Evolutionary conservation across 2,888 invertebrate species (phyloP), one percentile per base, ranked within the genome.

Genomic region (Hydriomena furcata): DNA sequence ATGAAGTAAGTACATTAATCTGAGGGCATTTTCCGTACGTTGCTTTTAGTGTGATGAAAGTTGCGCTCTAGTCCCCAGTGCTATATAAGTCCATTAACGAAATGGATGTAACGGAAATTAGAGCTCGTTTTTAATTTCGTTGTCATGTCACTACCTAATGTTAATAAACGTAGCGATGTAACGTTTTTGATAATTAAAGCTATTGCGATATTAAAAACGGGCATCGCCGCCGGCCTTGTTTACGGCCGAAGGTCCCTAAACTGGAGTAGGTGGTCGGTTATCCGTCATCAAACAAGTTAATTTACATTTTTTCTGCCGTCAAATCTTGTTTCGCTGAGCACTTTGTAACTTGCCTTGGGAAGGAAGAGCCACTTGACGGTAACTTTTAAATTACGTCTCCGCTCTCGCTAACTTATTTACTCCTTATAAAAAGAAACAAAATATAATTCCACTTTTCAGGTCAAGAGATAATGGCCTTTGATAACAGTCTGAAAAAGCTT

Each of bases 11-110:
- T 83, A 77, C 86, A 87, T 84, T 87, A 88, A 84, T 87, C 81
- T 81, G 78, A 75, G 76, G 82, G 80, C 73, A 83, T 86, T 83
- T 84, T 79, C 81, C 76, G 82, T 84, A 82, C 79, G 82, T 75
- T 79, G 87, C 86, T 88, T 89, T 87, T 86, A 87, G 86, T 85
- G 76, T 86, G 85, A 87, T 87, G 86, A 87, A 88, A 86, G 84
- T 88, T 79, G 75, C 74, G 72, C 74, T 60, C 71, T 72, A 80
- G 79, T 83, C 87, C 87, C 87, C 73, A 62, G 87, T 80, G 87
- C 79, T 81, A 70, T 79, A 82, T 83, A 83, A 83, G 82, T 84
- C 86, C 89, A 87, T 88, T 89, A 89, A 75, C 79, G 76, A 89
- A 87, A 89, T 88, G 86, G 83, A 83, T 80, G 79, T 64, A 74